A percentile compares a stretch with the other conserved stretches of the same genome.
Evolutionary conservation across 2,888 invertebrate genomes (phyloP).

Genomic region (Acrobasis repandana): DNA sequence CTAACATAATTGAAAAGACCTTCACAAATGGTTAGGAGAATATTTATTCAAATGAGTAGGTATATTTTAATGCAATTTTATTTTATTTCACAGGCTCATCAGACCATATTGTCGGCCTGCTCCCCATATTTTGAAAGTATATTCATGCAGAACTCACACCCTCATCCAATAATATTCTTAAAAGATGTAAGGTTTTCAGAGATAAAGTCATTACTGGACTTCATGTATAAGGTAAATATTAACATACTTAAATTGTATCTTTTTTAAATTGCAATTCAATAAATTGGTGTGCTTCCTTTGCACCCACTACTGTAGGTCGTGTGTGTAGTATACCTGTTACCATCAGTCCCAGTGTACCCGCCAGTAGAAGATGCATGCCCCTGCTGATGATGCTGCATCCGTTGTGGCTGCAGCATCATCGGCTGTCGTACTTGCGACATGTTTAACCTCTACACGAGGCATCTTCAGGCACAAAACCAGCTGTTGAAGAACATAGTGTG

Average conservation of each 20-base stretch:
- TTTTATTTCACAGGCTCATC: conserved; percentile 88
- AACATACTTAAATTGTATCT: neutral
- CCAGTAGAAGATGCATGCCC: neutral
- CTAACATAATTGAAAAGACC: conserved; percentile 58
- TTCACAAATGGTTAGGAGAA: conserved; percentile 42
- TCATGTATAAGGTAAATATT: conserved; percentile 92
- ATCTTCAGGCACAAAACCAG: too few species aligned
- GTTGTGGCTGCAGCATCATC: too few species aligned
- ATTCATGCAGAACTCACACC: conserved; percentile 94
- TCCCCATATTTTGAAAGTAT: conserved; percentile 97
- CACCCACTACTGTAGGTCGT: too few species aligned
- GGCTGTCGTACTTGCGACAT: too few species aligned
- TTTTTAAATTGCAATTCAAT: neutral
- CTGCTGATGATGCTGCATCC: too few species aligned
- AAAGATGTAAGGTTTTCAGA: conserved; percentile 95
- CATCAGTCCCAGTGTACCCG: too few species aligned
- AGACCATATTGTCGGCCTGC: conserved; percentile 96
- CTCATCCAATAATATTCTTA: conserved; percentile 95
- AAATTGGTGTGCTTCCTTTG: too few species aligned
- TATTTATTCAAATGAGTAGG: neutral
- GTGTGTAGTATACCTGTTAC: too few species aligned
- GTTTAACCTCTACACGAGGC: too few species aligned
- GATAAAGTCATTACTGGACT: conserved; percentile 94
- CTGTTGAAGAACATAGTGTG: too few species aligned
- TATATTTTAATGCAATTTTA: conserved; percentile 12